phyloP scores from a whole-genome alignment of 2,797 vertebrate species.

The Centroberyx gerrardi region DNA sequence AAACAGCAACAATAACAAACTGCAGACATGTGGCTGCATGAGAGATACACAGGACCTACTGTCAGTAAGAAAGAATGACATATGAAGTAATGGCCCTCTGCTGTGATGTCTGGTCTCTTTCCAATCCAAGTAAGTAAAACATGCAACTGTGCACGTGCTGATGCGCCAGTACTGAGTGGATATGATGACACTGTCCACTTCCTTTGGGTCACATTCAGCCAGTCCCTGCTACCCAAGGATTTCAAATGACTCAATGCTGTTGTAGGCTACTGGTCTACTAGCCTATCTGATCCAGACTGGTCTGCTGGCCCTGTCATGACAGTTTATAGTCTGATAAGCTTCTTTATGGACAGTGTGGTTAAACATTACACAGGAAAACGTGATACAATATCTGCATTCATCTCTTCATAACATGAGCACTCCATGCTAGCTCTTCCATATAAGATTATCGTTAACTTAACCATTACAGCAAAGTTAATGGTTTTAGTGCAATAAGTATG shows the following conservation, averaged over 20 bases:
- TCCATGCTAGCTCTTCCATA: no score
- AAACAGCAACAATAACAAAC: no score
- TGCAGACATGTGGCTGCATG: no score
- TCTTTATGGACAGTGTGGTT: neutral
- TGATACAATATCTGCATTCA: neutral
- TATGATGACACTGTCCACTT: neutral
- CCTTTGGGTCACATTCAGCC: neutral
- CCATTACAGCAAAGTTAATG: neutral
- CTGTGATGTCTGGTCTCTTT: slow-evolving; percentile 12
- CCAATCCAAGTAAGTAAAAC: slow-evolving; percentile 20
- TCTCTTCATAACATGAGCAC: neutral
- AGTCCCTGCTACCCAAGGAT: neutral
- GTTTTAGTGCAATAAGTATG: neutral
- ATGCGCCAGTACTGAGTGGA: neutral
- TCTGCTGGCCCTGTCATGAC: neutral
- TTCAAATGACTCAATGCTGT: neutral
- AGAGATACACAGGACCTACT: neutral
- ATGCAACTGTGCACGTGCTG: neutral
- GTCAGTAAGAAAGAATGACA: neutral
- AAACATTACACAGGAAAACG: neutral
- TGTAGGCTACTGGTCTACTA: no score
- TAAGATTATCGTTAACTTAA: neutral
- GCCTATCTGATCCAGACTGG: neutral
- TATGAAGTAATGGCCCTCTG: neutral
- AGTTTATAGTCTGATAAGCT: neutral